Base-by-base conservation (phyloP, 2,888 invertebrate species). In the Cephonodes hylas region DNA sequence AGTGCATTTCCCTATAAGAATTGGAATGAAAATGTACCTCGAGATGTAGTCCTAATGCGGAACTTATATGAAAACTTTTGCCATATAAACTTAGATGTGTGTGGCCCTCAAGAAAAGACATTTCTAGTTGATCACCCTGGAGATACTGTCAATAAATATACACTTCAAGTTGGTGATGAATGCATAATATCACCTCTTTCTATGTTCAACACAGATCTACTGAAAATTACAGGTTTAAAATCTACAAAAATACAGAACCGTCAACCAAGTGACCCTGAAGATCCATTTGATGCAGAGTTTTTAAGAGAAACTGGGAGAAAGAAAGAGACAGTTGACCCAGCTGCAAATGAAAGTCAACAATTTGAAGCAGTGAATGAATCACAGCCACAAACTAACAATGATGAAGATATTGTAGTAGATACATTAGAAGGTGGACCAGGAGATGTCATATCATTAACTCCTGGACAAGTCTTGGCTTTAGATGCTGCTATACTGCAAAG, bases 241-340 rank as follows among this genome's bases (percentile, higher is more conserved):
- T 89, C 91, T 27, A 95, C 96, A 1, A 95, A 96, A 72, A 95
- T 95, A 10, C 97, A 97, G 77, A 95, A 93, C 58, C 95, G 97
- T 2, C 93, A 93, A 64, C 89, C 93, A 3, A 93, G 94, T 67
- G 98, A 98, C 79, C 95, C 98, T 0, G 97, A 98, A 85, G 99
- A 99, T 88, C 98, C 98, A 2, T 97, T 97, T 80, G 98, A 99
- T 91, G 97, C 97, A 13, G 96, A 97, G 79, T 99, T 97, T 80
- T 90, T 99, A 10, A 93, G 97, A 66, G 98, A 98, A 91, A 98
- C 97, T 0, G 96, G 97, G 73, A 92, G 87, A 84, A 95, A 89
- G 77, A 85, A 86, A 57, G 93, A 87, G 73, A 84, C 90, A 20
- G 92, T 86, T 6, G 93, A 86, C 64, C 88, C 82, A 64, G 76